Evolutionary conservation across 2,888 invertebrate genomes (phyloP), one percentile per base, ranked within the genome.

Genomic region (Rotaria magnacalcarata): DNA sequence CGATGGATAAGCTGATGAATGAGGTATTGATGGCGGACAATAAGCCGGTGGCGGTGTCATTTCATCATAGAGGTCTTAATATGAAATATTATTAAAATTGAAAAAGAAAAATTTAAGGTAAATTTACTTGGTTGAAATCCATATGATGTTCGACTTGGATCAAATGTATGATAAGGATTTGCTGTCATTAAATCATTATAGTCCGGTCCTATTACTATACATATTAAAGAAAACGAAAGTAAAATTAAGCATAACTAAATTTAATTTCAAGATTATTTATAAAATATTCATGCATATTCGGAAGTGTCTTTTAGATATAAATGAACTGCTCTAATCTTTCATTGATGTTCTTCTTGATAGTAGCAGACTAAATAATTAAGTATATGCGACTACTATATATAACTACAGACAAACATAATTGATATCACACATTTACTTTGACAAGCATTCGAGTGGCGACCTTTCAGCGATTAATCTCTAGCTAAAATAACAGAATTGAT

Each of bases 91-190:
- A 75, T 21, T 19, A 3, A 43, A 24, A 41, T 6, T 41, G 19
- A 80, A 24, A 80, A 27, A 34, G 27, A 2, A 0, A 67, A 8
- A 14, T 19, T 16, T 41, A 0, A 5, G 8, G 50, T 14, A 34
- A 34, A 34, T 34, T 34, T 80, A 80, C 80, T 47, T 80, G 80
- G 43, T 80, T 80, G 80, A 80, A 47, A 80, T 10, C 47, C 47
- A n/a, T 80, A 80, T 47, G 43, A n/a, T 67, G 34, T 3, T 47
- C 80, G 80, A 80, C 3, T 47, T 47, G 80, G 47, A 80, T 80
- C 80, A 47, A 80, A 80, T n/a, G 80, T 43, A 47, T 47, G 43
- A 80, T 80, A 80, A 43, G 80, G 80, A 80, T 80, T 80, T n/a
- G 43, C 47, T 4, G 80, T 80, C 14, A 80, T 47, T 14, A 80